Base-by-base conservation (phyloP, 2,888 invertebrate genomes). In the Polylopha cassiicola region DNA sequence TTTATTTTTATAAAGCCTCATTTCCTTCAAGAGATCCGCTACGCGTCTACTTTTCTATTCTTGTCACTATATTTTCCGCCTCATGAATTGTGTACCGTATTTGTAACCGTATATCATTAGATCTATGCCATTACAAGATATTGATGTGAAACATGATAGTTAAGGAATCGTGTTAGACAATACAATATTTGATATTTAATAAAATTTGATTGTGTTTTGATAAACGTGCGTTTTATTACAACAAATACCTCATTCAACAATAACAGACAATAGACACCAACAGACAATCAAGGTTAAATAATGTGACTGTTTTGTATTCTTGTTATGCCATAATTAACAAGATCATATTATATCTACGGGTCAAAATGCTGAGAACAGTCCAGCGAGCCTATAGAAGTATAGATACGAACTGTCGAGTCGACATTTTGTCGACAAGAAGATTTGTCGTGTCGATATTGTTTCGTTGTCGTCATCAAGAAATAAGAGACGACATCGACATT, bases 101-200 rank as follows among this genome's bases (percentile, higher is more conserved):
- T 70, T 73, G 70, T 81, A 80, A 75, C 69, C 73, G 65, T 77
- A 73, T 39, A 39, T 39, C 39, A 39, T 64, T 68, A 73, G 67
- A 65, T 71, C 70, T 63, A 74, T 61, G 62, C 64, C 72, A 77
- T 70, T 68, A 70, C 65, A 65, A 67, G 58, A 79, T 78, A 80
- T 84, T 81, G 79, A 80, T 81, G 80, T 82, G 78, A 78, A 82
- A 79, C 79, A 81, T 82, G 75, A 78, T 79, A 82, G 76, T 72
- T 82, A 85, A 82, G 80, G 75, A 75, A 80, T 85, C 82, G 85
- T 85, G 85, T 85, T 85, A 85, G 85, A 85, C 85, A 85, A 85
- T 85, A 85, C 85, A 82, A 74, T 85, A 85, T 85, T 84, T 85
- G 82, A 84, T 85, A 85, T 84, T 78, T 77, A 85, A 81, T 80